Conservation (phyloP, 2,888 invertebrate species). For the Cephus rjabovi region DNA sequence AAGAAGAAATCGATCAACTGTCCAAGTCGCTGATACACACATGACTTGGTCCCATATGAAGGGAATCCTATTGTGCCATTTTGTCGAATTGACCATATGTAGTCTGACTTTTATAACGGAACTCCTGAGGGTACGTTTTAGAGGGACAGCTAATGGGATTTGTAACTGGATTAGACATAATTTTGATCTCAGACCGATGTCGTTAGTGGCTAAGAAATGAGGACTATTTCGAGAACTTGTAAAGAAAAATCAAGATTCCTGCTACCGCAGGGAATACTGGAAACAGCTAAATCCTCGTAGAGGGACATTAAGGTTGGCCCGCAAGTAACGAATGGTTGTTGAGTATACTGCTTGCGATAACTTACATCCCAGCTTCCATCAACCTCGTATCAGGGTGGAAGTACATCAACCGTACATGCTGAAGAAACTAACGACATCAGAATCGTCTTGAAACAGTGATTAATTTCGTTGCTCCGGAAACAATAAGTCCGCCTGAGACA, state of each 20-base stretch:
- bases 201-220: not conserved
- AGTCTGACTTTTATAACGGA: not conserved
- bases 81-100: not conserved
- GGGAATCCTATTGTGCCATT: not conserved
- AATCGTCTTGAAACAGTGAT: slow-evolving; percentile 3
- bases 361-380: not conserved
- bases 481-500: not conserved
- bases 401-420: not conserved
- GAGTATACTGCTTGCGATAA: not conserved
- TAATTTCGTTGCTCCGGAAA: not conserved
- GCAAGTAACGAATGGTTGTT: not conserved
- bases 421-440: slow-evolving; percentile 8
- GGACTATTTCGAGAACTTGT: not conserved
- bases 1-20: not conserved
- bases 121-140: not conserved
- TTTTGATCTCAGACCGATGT: not conserved
- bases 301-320: not conserved
- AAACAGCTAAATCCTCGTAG: not conserved
- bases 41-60: not conserved
- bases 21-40: not conserved
- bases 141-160: not conserved
- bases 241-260: not conserved
- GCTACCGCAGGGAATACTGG: not conserved
- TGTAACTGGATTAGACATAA: not conserved
- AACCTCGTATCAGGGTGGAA: not conserved